A percentile compares a stretch with the other conserved stretches of the same genome.
Evolutionary conservation across 1,140 invertebrate species (phyloP).

Genomic region (Heliconius melpomene): DNA sequence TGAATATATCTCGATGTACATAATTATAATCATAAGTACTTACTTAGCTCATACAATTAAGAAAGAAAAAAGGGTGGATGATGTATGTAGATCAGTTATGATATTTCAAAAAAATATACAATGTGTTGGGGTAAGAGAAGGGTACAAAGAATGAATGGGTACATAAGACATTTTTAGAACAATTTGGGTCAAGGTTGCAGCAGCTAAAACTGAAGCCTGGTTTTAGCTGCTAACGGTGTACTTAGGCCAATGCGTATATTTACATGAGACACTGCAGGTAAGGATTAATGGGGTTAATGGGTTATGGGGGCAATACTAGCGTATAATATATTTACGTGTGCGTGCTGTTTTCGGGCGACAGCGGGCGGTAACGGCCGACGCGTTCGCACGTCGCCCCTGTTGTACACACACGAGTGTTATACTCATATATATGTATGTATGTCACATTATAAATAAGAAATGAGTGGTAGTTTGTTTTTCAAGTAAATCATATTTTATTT

Average conservation of each 20-base stretch:
- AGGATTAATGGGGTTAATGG: neutral
- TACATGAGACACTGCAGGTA: neutral
- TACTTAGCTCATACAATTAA: no score
- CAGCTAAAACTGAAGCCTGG: no score
- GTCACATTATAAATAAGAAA: neutral
- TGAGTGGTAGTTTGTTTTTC: neutral
- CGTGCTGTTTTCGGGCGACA: constrained; percentile 66
- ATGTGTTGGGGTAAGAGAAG: no score
- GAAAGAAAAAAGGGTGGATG: no score
- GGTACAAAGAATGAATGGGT: no score
- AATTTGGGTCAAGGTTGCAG: no score
- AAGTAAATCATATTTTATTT: no score
- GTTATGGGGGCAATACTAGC: constrained; percentile 3
- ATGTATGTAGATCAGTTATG: no score
- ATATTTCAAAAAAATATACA: no score
- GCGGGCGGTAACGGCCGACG: constrained; percentile 74
- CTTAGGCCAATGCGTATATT: neutral
- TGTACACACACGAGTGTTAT: neutral
- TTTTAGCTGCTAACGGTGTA: neutral
- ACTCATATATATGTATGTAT: neutral
- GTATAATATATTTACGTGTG: constrained; percentile 65
- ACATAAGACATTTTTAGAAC: no score
- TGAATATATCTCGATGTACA: no score
- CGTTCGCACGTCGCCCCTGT: constrained; percentile 63
- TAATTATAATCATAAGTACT: no score